phyloP scores from a whole-genome alignment of 35 echinoderm and acorn worm genomes.

The Ptychodera flava region DNA sequence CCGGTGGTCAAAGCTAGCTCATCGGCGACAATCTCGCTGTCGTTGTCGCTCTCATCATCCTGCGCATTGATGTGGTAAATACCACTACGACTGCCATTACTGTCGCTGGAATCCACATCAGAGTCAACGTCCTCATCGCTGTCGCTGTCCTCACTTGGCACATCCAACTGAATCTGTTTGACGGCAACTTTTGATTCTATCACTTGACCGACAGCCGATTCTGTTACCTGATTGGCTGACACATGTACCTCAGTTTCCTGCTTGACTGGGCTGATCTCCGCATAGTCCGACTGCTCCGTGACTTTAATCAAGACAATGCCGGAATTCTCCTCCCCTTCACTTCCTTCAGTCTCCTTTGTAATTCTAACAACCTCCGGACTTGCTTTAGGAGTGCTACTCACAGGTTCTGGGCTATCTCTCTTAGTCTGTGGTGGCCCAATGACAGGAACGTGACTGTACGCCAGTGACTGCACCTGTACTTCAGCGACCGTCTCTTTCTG shows the following conservation, averaged over 20 bases:
- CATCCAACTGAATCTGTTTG: neutral
- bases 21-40: neutral
- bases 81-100: neutral
- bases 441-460: neutral
- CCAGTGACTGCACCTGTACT: neutral
- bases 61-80: neutral
- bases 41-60: neutral
- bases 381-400: neutral
- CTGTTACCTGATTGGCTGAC: neutral
- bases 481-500: slow-evolving; percentile 6
- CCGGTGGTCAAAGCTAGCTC: neutral
- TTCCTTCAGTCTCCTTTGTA: neutral
- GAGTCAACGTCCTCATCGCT: neutral
- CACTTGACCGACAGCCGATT: neutral
- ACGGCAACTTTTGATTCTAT: neutral
- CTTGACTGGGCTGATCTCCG: neutral
- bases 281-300: neutral
- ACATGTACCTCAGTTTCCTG: neutral
- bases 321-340: neutral
- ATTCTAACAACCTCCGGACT: neutral
- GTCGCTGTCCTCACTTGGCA: neutral
- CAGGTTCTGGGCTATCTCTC: neutral
- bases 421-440: neutral
- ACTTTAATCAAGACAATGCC: neutral
- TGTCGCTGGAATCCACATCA: neutral